These are phyloP conservation scores for Danio tinwini DNA, from an alignment of 2,797 vertebrate genomes.

Conservation along the genomic window DNA sequence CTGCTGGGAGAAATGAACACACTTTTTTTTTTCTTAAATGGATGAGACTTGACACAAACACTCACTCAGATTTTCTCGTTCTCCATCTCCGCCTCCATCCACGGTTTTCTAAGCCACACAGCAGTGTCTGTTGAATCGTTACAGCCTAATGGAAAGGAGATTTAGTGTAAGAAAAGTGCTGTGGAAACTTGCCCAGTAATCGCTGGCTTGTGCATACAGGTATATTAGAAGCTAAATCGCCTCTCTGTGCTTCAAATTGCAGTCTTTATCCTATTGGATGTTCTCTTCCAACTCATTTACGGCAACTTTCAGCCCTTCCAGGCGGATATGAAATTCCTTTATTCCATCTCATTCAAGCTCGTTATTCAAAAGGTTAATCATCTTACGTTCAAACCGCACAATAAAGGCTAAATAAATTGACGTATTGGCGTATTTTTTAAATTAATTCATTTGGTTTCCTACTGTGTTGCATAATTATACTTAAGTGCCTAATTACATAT, in stretches of 20 bases:
- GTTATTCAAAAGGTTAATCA: constrained; percentile 81
- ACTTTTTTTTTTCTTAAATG: constrained; percentile 77
- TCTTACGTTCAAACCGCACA: constrained; percentile 82
- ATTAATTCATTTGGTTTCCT: constrained; percentile 91
- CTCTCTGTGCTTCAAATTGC: constrained; percentile 2
- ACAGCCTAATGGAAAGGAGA: constrained; percentile 33
- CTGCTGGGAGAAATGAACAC: constrained; percentile 78
- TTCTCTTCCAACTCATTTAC: background rate
- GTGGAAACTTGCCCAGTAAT: constrained; percentile 34
- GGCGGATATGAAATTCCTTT: constrained; percentile 61
- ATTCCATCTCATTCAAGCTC: constrained; percentile 75
- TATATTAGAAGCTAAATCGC: constrained; percentile 23
- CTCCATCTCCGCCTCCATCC: constrained; percentile 11
- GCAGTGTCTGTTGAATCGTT: constrained; percentile 39
- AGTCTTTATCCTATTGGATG: constrained; percentile 20
- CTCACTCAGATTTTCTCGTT: constrained; percentile 4
- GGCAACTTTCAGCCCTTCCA: constrained; percentile 19
- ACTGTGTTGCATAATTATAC: constrained; percentile 91
- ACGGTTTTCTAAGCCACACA: constrained; percentile 35
- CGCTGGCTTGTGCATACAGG: constrained; percentile 30
- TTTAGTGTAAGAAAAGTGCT: constrained; percentile 24
- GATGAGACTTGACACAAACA: constrained; percentile 70
- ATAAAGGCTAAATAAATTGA: constrained; percentile 89
- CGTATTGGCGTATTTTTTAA: constrained; percentile 86
- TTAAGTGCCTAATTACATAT: constrained; percentile 97